Percentiles rank a stretch among this genome's conserved stretches.
phyloP scores from a whole-genome alignment of 2,888 invertebrate genomes.

The Drosophila quinaria region DNA sequence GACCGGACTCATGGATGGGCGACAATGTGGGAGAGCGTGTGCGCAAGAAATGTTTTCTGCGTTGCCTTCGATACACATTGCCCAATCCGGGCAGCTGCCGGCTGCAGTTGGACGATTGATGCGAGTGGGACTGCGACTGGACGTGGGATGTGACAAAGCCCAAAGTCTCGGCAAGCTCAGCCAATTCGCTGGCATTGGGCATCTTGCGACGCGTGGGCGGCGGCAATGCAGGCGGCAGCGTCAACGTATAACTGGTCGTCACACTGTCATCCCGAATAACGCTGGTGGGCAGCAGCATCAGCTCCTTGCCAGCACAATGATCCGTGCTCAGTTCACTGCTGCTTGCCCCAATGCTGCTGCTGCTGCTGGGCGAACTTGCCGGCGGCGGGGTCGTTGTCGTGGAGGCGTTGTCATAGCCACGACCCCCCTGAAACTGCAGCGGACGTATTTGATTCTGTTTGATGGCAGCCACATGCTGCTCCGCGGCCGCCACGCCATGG shows the following conservation, averaged over 20 bases:
- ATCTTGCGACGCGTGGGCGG: constrained; percentile 86
- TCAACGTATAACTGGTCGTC: constrained; percentile 78
- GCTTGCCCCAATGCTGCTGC: constrained; percentile 18
- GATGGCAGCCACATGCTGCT: constrained; percentile 64
- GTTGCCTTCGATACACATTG: constrained; percentile 84
- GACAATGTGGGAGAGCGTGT: constrained; percentile 88
- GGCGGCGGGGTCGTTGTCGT: constrained; percentile 52
- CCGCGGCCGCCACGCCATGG: constrained; percentile 47
- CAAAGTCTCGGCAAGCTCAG: constrained; percentile 87
- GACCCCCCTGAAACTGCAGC: constrained; percentile 69
- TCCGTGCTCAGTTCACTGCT: constrained; percentile 45
- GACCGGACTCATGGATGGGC: constrained; percentile 90
- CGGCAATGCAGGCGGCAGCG: constrained; percentile 86
- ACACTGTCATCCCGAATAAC: constrained; percentile 84
- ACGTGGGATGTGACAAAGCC: constrained; percentile 84
- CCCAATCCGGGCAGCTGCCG: constrained; percentile 75
- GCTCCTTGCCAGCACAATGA: constrained; percentile 65
- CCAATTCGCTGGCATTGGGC: constrained; percentile 87
- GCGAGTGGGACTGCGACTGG: constrained; percentile 55
- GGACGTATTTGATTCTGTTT: constrained; percentile 86
- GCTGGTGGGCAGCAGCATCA: constrained; percentile 84
- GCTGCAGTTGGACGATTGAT: constrained; percentile 40
- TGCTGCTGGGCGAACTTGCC: constrained; percentile 60
- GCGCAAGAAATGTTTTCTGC: constrained; percentile 86
- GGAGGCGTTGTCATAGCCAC: constrained; percentile 53